phyloP scores from a whole-genome alignment of 1,140 invertebrate genomes.

The Drosophila ercepeae region DNA sequence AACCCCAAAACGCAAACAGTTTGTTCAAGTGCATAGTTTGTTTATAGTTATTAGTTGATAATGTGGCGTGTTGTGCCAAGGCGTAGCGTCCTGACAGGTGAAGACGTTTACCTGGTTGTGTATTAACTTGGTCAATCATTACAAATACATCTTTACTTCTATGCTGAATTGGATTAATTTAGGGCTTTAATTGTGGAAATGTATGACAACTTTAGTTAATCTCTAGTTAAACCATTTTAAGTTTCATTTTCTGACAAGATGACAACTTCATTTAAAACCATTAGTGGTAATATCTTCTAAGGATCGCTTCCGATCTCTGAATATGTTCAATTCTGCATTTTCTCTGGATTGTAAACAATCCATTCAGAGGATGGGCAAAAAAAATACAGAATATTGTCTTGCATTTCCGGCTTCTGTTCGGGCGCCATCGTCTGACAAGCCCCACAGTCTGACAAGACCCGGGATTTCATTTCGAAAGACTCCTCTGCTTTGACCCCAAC shows the following conservation, averaged over 20 bases:
- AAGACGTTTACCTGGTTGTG: background rate
- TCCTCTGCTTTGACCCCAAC: background rate
- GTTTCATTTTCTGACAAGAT: background rate
- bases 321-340: slow-evolving; percentile 33
- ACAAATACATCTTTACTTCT: background rate
- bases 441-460: slow-evolving; percentile 10
- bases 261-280: background rate
- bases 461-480: slow-evolving; percentile 22
- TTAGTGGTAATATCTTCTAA: background rate
- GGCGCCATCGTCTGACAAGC: slow-evolving; percentile 54
- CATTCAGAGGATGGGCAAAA: slow-evolving; percentile 53
- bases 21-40: slow-evolving; percentile 67
- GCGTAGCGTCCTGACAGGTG: background rate
- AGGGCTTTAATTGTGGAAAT: no score
- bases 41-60: slow-evolving; percentile 78
- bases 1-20: slow-evolving; percentile 51
- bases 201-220: background rate
- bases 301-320: slow-evolving; percentile 6
- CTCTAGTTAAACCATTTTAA: background rate
- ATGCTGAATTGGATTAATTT: background rate
- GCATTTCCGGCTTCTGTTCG: slow-evolving; percentile 63
- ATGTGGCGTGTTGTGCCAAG: slow-evolving; percentile 42
- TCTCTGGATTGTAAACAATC: slow-evolving; percentile 57
- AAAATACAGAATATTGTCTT: slow-evolving; percentile 54
- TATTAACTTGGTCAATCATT: background rate